phyloP scores from a whole-genome alignment of 2,113 vertebrate genomes.

The Chionodraco myersi region DNA sequence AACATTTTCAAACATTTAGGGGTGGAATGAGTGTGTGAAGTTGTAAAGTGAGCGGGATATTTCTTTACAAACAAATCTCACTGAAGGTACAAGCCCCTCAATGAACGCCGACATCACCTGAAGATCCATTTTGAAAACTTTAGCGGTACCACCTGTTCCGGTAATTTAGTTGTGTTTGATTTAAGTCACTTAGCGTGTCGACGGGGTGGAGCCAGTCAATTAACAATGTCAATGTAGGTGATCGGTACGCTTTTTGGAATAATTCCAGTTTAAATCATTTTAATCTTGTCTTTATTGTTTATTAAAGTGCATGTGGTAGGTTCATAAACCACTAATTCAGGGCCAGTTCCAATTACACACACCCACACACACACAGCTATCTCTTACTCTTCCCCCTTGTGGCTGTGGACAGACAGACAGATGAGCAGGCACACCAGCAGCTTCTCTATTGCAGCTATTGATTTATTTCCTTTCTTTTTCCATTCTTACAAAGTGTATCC shows the following conservation, averaged over 20 bases:
- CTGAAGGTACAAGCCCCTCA: neutral
- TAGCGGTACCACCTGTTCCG: too few species aligned
- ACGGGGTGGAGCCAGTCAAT: too few species aligned
- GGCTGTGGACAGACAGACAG: neutral
- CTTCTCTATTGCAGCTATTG: neutral
- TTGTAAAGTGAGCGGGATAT: neutral
- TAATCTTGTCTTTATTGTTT: too few species aligned
- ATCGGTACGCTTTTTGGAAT: too few species aligned
- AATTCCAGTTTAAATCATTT: too few species aligned
- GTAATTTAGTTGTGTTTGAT: neutral
- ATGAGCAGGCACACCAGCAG: neutral
- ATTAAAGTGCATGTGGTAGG: too few species aligned
- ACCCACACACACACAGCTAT: neutral
- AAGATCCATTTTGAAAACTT: too few species aligned
- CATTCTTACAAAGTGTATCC: neutral
- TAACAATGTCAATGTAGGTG: too few species aligned
- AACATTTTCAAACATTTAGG: neutral
- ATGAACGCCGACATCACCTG: too few species aligned
- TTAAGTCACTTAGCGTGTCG: neutral
- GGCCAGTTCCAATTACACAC: too few species aligned
- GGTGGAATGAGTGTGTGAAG: neutral
- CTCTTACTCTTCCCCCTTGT: neutral
- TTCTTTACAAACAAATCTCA: neutral
- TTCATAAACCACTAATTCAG: too few species aligned
- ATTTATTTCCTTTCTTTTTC: neutral